phyloP scores from a whole-genome alignment of 2,888 invertebrate species.

The Sesamia inferens region DNA sequence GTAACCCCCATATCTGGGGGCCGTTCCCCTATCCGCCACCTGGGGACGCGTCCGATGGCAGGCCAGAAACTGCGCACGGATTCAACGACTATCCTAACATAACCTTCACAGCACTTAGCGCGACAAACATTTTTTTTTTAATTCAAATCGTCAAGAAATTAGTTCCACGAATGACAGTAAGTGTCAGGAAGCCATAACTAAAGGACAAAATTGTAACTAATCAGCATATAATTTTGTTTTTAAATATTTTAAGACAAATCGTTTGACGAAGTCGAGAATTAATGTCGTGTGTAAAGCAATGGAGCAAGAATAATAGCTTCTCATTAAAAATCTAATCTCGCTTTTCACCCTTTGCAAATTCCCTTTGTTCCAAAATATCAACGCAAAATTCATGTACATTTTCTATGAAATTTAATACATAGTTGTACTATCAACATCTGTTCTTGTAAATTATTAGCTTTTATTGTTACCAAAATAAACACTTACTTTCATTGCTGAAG shows the following conservation, averaged over 20 bases:
- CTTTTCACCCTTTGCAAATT: conserved; percentile 62
- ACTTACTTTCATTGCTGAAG: conserved; percentile 6
- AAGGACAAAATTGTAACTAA: conserved; percentile 43
- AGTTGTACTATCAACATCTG: conserved; percentile 29
- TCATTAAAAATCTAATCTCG: conserved; percentile 66
- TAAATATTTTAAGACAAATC: conserved; percentile 41
- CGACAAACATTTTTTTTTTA: conserved; percentile 17
- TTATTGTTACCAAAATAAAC: conserved; percentile 4
- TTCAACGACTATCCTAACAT: conserved; percentile 5
- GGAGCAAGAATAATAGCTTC: conserved; percentile 64
- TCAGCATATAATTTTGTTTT: conserved; percentile 43
- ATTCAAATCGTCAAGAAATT: conserved; percentile 26
- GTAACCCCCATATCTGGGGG: too few relatives aligned
- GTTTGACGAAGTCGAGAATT: conserved; percentile 56
- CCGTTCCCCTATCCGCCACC: too few relatives aligned
- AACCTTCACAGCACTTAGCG: conserved; percentile 4
- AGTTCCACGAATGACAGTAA: conserved; percentile 15
- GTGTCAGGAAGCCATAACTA: conserved; percentile 16
- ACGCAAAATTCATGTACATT: conserved; percentile 54
- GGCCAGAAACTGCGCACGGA: too few relatives aligned
- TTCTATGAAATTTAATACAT: conserved; percentile 40
- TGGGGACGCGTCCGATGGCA: too few relatives aligned
- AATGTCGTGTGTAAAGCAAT: conserved; percentile 63
- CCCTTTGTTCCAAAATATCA: conserved; percentile 55
- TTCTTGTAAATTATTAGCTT: conserved; percentile 4